Evolutionary conservation across 2,888 invertebrate species (phyloP), one percentile per base, ranked within the genome.

Genomic region (Galeruca laticollis): DNA sequence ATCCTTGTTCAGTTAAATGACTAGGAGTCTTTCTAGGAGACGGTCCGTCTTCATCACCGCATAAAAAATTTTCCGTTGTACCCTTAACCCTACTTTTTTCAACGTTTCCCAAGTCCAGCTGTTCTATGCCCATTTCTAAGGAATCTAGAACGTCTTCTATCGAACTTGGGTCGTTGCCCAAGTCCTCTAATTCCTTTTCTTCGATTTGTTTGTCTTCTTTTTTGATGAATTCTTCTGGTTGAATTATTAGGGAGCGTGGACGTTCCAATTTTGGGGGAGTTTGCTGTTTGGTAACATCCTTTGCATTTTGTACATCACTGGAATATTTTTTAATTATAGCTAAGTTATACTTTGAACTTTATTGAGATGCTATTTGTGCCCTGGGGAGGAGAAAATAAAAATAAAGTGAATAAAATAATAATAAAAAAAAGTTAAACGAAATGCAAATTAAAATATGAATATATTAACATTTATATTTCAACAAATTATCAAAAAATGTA

Each of bases 1-100:
- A 92, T 52, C 91, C 92, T 79, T 89, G 89, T 60, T 90, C 90
- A 20, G 92, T 91, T 60, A 86, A 78, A 74, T 85, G 84, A 77
- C 83, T 84, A 40, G 86, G 83, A 47, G 83, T 84, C 71, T 85
- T 85, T 69, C 81, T 83, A 40, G 80, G 81, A 26, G 80, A 76
- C 52, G 82, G 80, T 78, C 83, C 84, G 71, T 70, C 72, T 18
- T 73, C 75, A 57, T 72, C 74, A 13, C 70, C 73, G 9, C 70
- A 54, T 20, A 71, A 51, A 26, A 75, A 70, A 43, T 66, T 65
- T 65, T 66, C 67, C 6, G 71, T 61, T 26, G 43, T 31, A 54
- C 60, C 61, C 64, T 65, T 62, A 56, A 52, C 49, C 40, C 33
- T 63, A 21, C 43, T 47, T 56, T 62, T 60, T 47, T 70, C 72